These are phyloP conservation scores for Eupithecia inturbata DNA, from an alignment of 2,888 invertebrate genomes.

Conservation along the genomic window DNA sequence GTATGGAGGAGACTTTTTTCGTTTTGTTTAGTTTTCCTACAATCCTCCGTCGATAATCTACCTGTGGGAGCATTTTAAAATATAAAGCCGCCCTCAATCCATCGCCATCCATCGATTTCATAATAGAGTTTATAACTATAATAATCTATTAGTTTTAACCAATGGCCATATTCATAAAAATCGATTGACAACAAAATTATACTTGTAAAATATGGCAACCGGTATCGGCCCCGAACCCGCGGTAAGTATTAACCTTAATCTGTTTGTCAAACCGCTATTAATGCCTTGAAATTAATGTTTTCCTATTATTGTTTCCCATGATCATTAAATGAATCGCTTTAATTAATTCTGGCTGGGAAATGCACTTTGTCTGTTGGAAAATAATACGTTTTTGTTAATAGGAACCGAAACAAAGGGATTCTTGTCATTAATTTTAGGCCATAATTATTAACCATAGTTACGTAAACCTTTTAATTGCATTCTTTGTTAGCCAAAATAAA, in stretches of 20 bases:
- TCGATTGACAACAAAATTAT: constrained; percentile 12
- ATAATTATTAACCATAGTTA: neutral
- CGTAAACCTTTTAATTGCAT: neutral
- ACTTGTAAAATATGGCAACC: constrained; percentile 8
- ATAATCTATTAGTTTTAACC: neutral
- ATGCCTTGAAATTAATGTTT: constrained; percentile 22
- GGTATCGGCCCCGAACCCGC: constrained; percentile 11
- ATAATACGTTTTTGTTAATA: neutral
- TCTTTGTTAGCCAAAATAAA: neutral
- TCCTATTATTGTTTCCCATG: constrained; percentile 22
- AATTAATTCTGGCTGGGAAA: constrained; percentile 6
- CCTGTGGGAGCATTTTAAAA: neutral
- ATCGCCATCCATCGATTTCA: too few species aligned
- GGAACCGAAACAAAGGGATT: neutral
- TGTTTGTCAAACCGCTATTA: constrained; percentile 25
- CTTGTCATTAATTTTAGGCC: neutral
- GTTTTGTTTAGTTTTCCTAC: neutral
- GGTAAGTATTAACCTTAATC: constrained; percentile 22
- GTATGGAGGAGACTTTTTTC: neutral
- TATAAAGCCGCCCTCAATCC: neutral
- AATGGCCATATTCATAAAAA: neutral
- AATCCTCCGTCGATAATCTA: neutral
- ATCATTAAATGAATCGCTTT: constrained; percentile 23
- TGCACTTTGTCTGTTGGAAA: constrained; percentile 5
- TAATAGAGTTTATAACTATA: too few species aligned